phyloP scores from a whole-genome alignment of 2,888 invertebrate genomes.

The Polydrusus cervinus region DNA sequence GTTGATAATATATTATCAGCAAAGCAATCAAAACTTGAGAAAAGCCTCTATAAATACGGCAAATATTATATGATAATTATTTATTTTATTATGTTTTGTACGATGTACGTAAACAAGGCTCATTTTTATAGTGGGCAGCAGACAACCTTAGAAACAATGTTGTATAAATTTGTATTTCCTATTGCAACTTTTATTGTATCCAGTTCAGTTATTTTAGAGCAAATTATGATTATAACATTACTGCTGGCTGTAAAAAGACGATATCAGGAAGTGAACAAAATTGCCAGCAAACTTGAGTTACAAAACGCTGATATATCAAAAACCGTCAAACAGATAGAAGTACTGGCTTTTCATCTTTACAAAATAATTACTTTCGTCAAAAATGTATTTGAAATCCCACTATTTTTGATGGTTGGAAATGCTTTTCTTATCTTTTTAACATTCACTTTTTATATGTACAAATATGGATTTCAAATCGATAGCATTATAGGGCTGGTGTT shows the following conservation, averaged over 20 bases:
- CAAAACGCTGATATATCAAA: no score
- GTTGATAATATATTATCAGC: neutral
- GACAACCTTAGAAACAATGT: neutral
- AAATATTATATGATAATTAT: neutral
- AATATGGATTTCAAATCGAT: no score
- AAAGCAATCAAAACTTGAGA: neutral
- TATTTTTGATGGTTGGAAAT: neutral
- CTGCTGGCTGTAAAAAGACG: neutral
- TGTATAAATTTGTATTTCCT: neutral
- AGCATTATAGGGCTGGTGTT: neutral
- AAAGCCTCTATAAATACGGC: neutral
- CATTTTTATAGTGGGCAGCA: neutral
- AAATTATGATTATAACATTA: neutral
- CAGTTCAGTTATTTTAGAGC: neutral
- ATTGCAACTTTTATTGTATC: neutral
- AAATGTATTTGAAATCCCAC: neutral
- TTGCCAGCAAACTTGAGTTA: neutral
- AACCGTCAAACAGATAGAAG: no score
- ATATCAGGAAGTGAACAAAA: neutral
- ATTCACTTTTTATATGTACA: no score
- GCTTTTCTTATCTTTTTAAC: neutral
- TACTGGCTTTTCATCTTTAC: neutral
- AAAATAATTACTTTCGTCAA: neutral
- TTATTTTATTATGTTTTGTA: neutral
- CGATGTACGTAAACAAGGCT: neutral